A percentile compares a stretch with the other conserved stretches of the same genome.
These are phyloP conservation scores for Rhinichthys klamathensis DNA, from an alignment of 2,113 vertebrate genomes.

Conservation along the genomic window DNA sequence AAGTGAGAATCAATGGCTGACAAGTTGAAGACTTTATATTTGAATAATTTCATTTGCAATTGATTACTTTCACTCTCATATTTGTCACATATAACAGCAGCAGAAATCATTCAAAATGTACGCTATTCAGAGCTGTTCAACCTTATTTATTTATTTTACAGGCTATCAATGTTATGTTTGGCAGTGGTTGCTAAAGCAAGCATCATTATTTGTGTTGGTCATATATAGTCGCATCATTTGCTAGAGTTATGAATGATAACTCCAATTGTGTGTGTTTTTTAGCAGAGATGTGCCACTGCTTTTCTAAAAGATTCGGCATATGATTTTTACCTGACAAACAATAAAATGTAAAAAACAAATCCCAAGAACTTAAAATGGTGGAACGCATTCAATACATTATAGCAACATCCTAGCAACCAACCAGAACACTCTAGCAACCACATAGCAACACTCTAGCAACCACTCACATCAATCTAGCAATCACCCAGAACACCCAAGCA, in stretches of 20 bases:
- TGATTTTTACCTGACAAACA: neutral
- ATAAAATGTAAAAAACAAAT: neutral
- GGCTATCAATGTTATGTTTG: neutral
- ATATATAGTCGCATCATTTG: neutral
- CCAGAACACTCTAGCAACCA: neutral
- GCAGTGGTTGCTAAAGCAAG: neutral
- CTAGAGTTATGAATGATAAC: neutral
- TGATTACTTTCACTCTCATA: neutral
- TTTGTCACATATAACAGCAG: neutral
- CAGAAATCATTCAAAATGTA: neutral
- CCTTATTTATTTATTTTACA: neutral
- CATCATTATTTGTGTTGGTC: neutral
- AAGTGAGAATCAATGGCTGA: constrained; percentile 1
- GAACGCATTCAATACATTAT: neutral
- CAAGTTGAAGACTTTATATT: neutral
- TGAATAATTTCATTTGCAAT: neutral
- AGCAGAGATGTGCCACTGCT: neutral
- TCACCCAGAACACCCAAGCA: neutral
- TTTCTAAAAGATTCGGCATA: neutral
- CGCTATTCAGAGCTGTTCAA: neutral
- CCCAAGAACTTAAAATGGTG: neutral
- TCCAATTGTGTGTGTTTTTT: neutral
- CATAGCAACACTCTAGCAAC: neutral
- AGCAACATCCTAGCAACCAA: neutral
- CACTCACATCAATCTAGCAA: too few relatives aligned